Percentiles rank a stretch among this genome's conserved stretches.
phyloP scores from a whole-genome alignment of 2,888 invertebrate species.

The Zeuzera pyrina region DNA sequence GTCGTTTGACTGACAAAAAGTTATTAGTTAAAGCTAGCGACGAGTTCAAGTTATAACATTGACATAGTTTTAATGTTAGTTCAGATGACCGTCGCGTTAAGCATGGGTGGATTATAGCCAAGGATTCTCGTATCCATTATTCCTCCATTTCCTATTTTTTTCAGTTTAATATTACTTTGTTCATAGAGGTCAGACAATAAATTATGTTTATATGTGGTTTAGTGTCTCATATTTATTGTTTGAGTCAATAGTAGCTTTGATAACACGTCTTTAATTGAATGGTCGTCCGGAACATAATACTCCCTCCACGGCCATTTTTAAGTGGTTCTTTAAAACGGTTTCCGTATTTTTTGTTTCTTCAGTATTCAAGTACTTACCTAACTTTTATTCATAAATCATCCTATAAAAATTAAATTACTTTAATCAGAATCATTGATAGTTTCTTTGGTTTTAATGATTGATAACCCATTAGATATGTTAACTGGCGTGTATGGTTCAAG shows the following conservation, averaged over 20 bases:
- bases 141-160: slow-evolving; percentile 36
- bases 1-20: slow-evolving; percentile 36
- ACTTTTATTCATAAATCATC: too few species aligned
- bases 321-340: slow-evolving; percentile 35
- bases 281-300: slow-evolving; percentile 32
- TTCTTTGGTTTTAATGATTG: too few species aligned
- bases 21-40: slow-evolving; percentile 14
- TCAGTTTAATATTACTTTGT: too few species aligned
- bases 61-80: slow-evolving; percentile 47
- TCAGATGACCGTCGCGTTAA: slow-evolving; percentile 20
- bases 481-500: too few species aligned
- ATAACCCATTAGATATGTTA: too few species aligned
- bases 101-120: slow-evolving; percentile 26
- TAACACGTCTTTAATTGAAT: slow-evolving; percentile 18
- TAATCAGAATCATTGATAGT: too few species aligned
- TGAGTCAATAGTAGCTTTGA: slow-evolving; percentile 6
- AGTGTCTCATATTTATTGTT: too few species aligned
- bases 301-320: slow-evolving; percentile 38
- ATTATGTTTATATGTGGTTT: too few species aligned
- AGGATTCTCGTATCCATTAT: slow-evolving; percentile 26
- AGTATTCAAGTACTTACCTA: background rate
- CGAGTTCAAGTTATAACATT: slow-evolving; percentile 50
- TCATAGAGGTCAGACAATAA: too few species aligned
- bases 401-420: too few species aligned
- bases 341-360: slow-evolving; percentile 23